phyloP scores from a whole-genome alignment of 2,113 vertebrate species.

The Phasianus colchicus region DNA sequence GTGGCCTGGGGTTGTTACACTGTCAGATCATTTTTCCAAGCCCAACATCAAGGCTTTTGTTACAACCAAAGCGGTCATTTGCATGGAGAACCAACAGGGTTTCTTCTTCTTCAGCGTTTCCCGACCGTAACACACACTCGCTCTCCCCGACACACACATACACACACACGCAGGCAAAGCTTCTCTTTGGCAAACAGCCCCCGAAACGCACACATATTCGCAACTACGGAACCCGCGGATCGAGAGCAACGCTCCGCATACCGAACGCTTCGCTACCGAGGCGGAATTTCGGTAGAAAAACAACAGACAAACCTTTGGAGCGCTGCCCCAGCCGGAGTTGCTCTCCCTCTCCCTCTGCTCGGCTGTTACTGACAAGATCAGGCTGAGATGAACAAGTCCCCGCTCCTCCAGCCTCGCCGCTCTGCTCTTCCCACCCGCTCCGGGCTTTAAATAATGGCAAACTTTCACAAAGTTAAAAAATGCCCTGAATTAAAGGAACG shows the following conservation, averaged over 20 bases:
- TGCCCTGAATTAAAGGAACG: background rate
- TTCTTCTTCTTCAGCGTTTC: constrained; percentile 55
- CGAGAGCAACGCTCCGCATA: background rate
- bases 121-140: background rate
- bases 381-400: constrained; percentile 77
- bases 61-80: constrained; percentile 78
- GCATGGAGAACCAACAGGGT: constrained; percentile 77
- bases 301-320: constrained; percentile 67
- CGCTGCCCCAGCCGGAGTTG: constrained; percentile 76
- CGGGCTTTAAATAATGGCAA: constrained; percentile 36
- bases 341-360: constrained; percentile 46
- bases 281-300: background rate
- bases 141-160: background rate
- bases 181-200: background rate
- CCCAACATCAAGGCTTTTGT: constrained; percentile 80
- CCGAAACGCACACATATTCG: background rate
- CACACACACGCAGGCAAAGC: background rate
- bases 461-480: constrained; percentile 68
- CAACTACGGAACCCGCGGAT: background rate
- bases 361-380: constrained; percentile 72
- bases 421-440: background rate
- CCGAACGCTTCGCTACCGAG: rapidly evolving
- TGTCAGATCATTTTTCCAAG: constrained; percentile 75
- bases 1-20: constrained; percentile 78
- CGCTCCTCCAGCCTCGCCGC: constrained; percentile 47